A percentile compares a stretch with the other conserved stretches of the same genome.
Conservation (phyloP, 2,113 vertebrate genomes). For the Abramis brama region DNA sequence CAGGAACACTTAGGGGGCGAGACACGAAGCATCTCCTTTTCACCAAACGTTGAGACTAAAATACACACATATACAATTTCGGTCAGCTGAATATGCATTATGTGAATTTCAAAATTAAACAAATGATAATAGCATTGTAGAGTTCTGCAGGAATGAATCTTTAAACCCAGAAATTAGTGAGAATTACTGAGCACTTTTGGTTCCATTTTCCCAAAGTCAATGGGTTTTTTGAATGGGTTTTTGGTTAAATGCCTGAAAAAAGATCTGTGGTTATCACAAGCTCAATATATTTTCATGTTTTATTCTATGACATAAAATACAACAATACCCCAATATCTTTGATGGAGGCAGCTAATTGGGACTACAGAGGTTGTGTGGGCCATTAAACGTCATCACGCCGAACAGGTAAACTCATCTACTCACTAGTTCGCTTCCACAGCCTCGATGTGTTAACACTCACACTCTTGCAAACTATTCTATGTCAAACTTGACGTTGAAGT, state of each 20-base stretch:
- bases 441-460: too few relatives aligned
- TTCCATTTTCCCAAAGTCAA: too few relatives aligned
- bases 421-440: neutral
- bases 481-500: neutral
- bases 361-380: neutral
- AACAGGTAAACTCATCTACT: neutral
- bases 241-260: too few relatives aligned
- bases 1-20: constrained; percentile 71
- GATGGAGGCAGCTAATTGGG: neutral
- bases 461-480: neutral
- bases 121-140: neutral
- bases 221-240: too few relatives aligned
- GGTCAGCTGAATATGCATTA: neutral
- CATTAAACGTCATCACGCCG: neutral
- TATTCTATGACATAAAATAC: neutral
- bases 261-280: too few relatives aligned
- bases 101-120: neutral
- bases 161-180: neutral
- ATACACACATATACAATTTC: constrained; percentile 42
- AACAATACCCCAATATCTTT: neutral
- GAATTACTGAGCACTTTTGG: neutral
- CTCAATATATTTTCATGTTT: too few relatives aligned
- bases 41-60: constrained; percentile 78
- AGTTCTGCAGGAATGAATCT: neutral
- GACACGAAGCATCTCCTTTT: constrained; percentile 68